These are phyloP conservation scores for Drosophila sucinea DNA, from an alignment of 1,140 invertebrate species.

Conservation along the genomic window DNA sequence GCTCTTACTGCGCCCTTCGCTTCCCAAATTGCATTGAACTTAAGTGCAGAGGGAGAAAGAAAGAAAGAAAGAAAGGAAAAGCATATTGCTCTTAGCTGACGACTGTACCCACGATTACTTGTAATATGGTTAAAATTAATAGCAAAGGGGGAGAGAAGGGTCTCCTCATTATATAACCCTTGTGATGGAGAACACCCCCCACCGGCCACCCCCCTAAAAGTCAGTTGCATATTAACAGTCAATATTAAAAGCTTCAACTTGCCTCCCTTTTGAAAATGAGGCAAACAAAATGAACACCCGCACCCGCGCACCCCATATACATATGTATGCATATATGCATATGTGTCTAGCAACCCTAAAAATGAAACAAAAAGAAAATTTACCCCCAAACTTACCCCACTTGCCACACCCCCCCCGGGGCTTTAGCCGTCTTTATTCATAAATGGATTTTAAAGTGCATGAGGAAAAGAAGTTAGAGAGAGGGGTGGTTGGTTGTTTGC, in stretches of 20 bases:
- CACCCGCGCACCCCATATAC: constrained; percentile 14
- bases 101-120: constrained; percentile 8
- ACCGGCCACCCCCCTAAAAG: constrained; percentile 5
- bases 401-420: constrained; percentile 18
- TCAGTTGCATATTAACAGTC: constrained; percentile 77
- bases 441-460: constrained; percentile 79
- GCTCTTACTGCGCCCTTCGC: neutral
- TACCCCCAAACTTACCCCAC: neutral
- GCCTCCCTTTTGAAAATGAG: constrained; percentile 17
- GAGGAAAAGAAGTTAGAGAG: constrained; percentile 31
- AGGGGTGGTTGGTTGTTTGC: constrained; percentile 8
- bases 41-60: constrained; percentile 10
- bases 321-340: neutral
- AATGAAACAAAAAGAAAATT: constrained; percentile 13
- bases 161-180: constrained; percentile 12
- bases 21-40: constrained; percentile 52
- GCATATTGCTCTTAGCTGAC: neutral
- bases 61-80: constrained; percentile 3
- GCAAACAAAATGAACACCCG: constrained; percentile 39
- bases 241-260: constrained; percentile 59
- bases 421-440: constrained; percentile 59
- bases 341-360: constrained; percentile 28
- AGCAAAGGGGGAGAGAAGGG: neutral
- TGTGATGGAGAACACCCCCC: neutral
- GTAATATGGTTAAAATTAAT: neutral